Evolutionary conservation across 1,140 invertebrate genomes (phyloP), one percentile per base, ranked within the genome.

Genomic region (Lepidurus apus): DNA sequence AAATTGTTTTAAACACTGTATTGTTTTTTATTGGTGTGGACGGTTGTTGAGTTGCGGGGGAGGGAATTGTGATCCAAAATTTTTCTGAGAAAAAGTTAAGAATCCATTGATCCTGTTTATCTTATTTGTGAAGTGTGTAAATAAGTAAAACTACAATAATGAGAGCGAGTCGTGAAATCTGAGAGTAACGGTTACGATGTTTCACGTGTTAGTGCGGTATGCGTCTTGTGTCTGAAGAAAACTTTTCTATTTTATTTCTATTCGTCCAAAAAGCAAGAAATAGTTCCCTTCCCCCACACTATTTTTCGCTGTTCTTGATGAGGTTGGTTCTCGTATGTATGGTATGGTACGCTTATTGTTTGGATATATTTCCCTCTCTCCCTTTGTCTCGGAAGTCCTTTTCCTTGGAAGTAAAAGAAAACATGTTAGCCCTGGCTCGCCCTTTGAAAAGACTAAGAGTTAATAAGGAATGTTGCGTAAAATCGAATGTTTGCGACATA

Each of bases 171-270:
- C 53, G 53, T 65, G 53, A 65, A 65, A 65, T 13, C 21, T 65
- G 8, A 7, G 13, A 65, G 8, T 3, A 34, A 34, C 2, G 34
- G 53, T 7, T 21, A 65, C 13, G 21, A 65, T 65, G 53, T 65
- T 65, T 65, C 53, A 65, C 53, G 53, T 65, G 53, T 65, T 65
- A 65, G 53, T 65, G 53, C 53, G 21, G 53, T 65, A 65, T 65
- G 53, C 17, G 17, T 34, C 34, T 34, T 34, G 34, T 65, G 53
- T 65, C 53, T 65, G 53, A 65, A 65, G 8, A 11, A 65, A 65
- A 21, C 21, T n/a, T 65, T 65, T 21, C 53, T 65, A 21, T 65
- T 65, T 65, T 13, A n/a, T 65, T 65, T n/a, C 17, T 65, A n/a
- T 65, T 65, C 53, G 53, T 65, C 53, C 53, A 65, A 65, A 65